phyloP scores from a whole-genome alignment of 2,888 invertebrate species.

The Cosmorhoe ocellata region DNA sequence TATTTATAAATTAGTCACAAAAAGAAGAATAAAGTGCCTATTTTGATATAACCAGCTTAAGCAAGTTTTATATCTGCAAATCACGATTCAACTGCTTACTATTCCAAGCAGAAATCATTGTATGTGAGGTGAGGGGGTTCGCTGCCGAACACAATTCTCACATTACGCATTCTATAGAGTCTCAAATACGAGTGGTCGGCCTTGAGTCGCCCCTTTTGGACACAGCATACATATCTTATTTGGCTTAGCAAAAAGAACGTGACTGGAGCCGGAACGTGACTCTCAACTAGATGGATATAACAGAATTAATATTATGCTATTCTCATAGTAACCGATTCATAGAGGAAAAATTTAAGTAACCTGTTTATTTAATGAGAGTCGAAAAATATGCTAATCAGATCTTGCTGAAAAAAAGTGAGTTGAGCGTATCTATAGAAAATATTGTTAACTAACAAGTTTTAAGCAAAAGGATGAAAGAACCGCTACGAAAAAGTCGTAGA shows the following conservation, averaged over 20 bases:
- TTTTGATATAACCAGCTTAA: background rate
- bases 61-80: background rate
- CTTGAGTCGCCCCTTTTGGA: constrained; percentile 63
- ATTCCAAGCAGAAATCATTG: constrained; percentile 25
- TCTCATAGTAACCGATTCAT: constrained; percentile 6
- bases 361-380: background rate
- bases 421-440: background rate
- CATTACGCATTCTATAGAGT: constrained; percentile 33
- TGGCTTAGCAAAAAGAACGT: constrained; percentile 60
- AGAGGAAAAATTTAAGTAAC: constrained; percentile 6
- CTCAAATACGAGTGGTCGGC: constrained; percentile 48
- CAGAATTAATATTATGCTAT: constrained; percentile 16
- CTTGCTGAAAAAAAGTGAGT: background rate
- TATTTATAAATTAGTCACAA: too few relatives aligned
- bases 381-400: constrained; percentile 3
- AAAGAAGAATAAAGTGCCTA: too few relatives aligned
- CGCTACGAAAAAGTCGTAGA: too few relatives aligned
- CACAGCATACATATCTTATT: constrained; percentile 60
- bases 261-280: constrained; percentile 49
- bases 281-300: constrained; percentile 8
- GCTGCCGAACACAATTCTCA: constrained; percentile 28
- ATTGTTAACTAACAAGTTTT: background rate
- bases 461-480: too few relatives aligned
- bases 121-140: constrained; percentile 26
- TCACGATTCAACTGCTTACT: constrained; percentile 15